Conservation (phyloP, 2,797 vertebrate species). For the Garrulus glandarius region DNA sequence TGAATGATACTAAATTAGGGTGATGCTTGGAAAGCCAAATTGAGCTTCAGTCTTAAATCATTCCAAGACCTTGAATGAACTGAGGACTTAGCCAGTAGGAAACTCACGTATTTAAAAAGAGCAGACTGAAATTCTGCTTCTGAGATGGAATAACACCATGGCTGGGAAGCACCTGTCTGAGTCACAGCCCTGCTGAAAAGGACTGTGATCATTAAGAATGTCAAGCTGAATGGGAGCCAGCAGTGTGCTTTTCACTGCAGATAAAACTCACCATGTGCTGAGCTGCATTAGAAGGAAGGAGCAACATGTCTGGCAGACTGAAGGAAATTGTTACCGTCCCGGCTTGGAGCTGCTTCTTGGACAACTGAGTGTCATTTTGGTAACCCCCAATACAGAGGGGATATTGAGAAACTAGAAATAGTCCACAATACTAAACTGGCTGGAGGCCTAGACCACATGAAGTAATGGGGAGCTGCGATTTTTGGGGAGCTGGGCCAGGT, state of each 20-base stretch:
- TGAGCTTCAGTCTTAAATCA: background rate
- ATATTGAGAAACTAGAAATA: background rate
- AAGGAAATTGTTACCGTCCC: background rate
- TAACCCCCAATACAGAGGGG: background rate
- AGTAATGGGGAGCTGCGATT: background rate
- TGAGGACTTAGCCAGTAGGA: background rate
- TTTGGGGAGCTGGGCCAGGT: background rate
- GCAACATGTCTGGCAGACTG: background rate
- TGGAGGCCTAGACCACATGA: background rate
- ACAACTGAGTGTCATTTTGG: background rate
- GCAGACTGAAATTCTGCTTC: background rate
- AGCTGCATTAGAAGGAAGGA: background rate
- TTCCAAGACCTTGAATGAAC: background rate
- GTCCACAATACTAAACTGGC: background rate
- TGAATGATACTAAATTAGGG: background rate
- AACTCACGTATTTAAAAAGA: background rate
- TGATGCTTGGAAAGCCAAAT: background rate
- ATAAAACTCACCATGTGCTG: accelerated
- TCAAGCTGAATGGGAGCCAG: background rate
- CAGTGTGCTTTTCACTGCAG: background rate
- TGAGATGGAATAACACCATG: background rate
- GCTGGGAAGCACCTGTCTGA: background rate
- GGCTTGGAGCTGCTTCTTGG: background rate
- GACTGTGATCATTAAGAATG: background rate
- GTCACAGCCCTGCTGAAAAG: background rate